Base-by-base conservation (phyloP, 2,113 vertebrate species). In the Colius striatus region DNA sequence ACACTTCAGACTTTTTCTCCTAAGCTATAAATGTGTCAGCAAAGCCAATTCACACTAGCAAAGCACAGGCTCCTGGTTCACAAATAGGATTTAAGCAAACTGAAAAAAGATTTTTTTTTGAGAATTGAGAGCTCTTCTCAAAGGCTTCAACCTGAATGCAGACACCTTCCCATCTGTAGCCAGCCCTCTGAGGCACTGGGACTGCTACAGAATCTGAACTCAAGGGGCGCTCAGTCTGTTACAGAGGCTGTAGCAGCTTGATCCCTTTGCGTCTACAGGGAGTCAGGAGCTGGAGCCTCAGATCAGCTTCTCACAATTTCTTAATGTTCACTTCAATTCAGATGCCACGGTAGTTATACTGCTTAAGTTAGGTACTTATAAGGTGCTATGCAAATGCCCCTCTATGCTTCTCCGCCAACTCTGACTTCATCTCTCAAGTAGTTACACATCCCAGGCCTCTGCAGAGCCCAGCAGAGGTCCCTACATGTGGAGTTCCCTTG, bases 341-440 rank as follows among this genome's bases (percentile, higher is more conserved):
- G 57, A 78, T 61, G 48, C 36, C 15, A 10, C 1, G 9, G 47
- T 47, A 53, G 76, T 62, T 51, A 70, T 27, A 68, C 16, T 1
- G 5, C 67, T 73, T 70, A 41, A 43, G 50, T 92, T 86, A 80
- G 45, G 86, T 92, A 89, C 91, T 77, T 92, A 92, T 84, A 92
- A 94, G 89, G 72, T 84, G 32, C 50, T 87, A 26, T 1, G 15
- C 75, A 67, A 29, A 34, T 55, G 20, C 27, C 27, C n/a, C 30
- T 77, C 13, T 43, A 16, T 41, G 50, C 72, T 85, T 29, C 20
- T 13, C 43, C 9, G 22, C 68, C 72, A 84, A 72, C 68, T 80
- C 79, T 94, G 88, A 80, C 67, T 86, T 83, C 11, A 32, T 11
- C 32, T 80, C 55, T 93, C 32, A 32, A 83, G 82, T 38, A 47